Conservation (phyloP, 2,797 vertebrate species). For the Pristis pectinata region DNA sequence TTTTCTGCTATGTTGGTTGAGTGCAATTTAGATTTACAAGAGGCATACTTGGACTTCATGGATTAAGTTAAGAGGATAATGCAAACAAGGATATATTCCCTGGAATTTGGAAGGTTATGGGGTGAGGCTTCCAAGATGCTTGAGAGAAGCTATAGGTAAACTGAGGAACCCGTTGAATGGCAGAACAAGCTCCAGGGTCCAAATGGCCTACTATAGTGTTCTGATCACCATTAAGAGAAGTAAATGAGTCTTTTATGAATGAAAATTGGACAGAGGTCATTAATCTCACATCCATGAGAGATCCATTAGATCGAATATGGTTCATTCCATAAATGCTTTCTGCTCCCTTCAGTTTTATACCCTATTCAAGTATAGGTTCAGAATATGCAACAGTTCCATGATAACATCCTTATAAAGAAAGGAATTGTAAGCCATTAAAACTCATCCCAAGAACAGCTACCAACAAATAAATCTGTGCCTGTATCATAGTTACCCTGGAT, state of each 20-base stretch:
- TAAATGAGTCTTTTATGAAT: neutral
- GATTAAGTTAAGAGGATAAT: too few relatives aligned
- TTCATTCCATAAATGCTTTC: neutral
- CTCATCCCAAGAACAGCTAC: neutral
- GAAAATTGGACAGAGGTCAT: neutral
- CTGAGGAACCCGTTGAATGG: too few relatives aligned
- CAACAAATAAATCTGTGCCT: neutral
- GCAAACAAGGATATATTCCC: too few relatives aligned
- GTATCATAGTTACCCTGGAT: neutral
- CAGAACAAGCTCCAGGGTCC: too few relatives aligned
- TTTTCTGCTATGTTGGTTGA: too few relatives aligned
- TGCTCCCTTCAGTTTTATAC: neutral
- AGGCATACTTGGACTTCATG: too few relatives aligned
- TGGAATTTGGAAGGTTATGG: too few relatives aligned
- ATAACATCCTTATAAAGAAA: neutral
- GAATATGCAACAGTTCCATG: neutral
- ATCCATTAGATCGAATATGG: neutral
- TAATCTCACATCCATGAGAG: neutral
- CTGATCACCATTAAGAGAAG: too few relatives aligned
- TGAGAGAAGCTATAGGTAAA: too few relatives aligned
- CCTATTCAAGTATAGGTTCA: neutral
- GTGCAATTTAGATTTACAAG: too few relatives aligned
- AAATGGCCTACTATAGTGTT: too few relatives aligned
- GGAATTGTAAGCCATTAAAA: neutral
- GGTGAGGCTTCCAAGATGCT: too few relatives aligned